phyloP scores from a whole-genome alignment of 2,113 vertebrate genomes.

The Albula glossodonta region DNA sequence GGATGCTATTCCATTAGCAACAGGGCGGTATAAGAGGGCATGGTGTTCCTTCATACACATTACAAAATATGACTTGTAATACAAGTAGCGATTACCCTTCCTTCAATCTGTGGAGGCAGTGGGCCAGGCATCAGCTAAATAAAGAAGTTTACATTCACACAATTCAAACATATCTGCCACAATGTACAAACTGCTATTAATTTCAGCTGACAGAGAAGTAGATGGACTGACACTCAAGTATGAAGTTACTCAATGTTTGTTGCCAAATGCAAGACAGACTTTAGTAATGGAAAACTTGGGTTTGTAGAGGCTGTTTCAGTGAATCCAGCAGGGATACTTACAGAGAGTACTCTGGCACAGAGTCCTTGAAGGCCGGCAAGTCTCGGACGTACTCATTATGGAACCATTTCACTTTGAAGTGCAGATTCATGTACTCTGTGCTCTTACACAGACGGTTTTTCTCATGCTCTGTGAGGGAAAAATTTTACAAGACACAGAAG shows the following conservation, averaged over 20 bases:
- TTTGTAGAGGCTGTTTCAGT: not conserved
- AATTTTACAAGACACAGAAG: slow-evolving; percentile 54
- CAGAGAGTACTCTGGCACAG: slow-evolving; percentile 92
- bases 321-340: slow-evolving; percentile 67
- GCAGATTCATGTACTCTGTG: slow-evolving; percentile 99
- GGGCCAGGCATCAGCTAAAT: not conserved
- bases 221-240: not conserved
- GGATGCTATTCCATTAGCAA: slow-evolving; percentile 30
- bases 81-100: slow-evolving; percentile 17
- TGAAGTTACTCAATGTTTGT: not conserved
- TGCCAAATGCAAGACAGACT: not conserved
- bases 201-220: not conserved
- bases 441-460: slow-evolving; percentile 97
- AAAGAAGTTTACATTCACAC: not conserved
- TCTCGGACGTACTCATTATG: slow-evolving; percentile 96
- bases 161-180: not conserved
- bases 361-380: slow-evolving; percentile 87
- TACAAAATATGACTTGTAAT: slow-evolving; percentile 27
- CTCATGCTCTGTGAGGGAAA: slow-evolving; percentile 86
- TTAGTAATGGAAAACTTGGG: not conserved
- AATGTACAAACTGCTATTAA: not conserved
- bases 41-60: slow-evolving; percentile 20
- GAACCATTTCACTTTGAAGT: slow-evolving; percentile 99
- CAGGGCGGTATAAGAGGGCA: slow-evolving; percentile 36
- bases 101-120: not conserved